Base-by-base conservation (phyloP, 2,888 invertebrate species). In the Agapetus fuscipes region DNA sequence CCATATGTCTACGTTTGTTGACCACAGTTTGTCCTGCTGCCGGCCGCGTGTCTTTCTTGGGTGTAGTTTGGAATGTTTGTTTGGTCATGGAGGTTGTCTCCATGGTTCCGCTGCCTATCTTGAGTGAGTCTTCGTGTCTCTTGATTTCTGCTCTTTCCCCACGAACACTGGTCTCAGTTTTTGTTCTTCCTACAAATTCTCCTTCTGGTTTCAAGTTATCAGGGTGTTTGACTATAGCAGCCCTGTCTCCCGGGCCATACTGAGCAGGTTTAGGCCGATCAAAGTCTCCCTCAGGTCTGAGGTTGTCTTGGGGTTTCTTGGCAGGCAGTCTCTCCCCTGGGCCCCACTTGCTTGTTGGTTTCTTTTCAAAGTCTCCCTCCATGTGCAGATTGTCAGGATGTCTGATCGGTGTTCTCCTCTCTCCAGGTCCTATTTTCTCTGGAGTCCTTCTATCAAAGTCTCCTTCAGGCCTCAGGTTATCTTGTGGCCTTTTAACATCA, bases 61-160 rank as follows among this genome's bases (percentile, higher is more conserved):
- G 70, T 46, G 72, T 63, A 51, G 66, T 65, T 50, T 71, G 66
- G 49, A 71, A 71, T 17, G 65, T 66, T 52, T 75, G 72, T 28
- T 66, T 60, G 32, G 48, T 73, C 39, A 71, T 72, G 47, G 66
- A 74, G 52, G 62, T 72, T 42, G 62, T 64, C 41, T 74, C 72
- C 59, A 71, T 71, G 30, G 61, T 64, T 3, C 64, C 73, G 34
- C 55, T 66, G 32, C 66, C 70, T 59, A 76, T 65, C 53, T 64
- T 72, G 9, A 82, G 58, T 56, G 81, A 81, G 52, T 83, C 81
- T 48, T 72, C 67, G 17, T 77, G 80, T 51, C 61, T 68, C 0
- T 67, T 69, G 24, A 70, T 66, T 39, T 66, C 64, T 36, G 68
- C 64, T 48, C 69, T 58, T 54, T 74, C 74, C 11, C 69, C 68